These are phyloP conservation scores for Lutjanus argentimaculatus DNA, from an alignment of 2,797 vertebrate genomes.

Conservation along the genomic window DNA sequence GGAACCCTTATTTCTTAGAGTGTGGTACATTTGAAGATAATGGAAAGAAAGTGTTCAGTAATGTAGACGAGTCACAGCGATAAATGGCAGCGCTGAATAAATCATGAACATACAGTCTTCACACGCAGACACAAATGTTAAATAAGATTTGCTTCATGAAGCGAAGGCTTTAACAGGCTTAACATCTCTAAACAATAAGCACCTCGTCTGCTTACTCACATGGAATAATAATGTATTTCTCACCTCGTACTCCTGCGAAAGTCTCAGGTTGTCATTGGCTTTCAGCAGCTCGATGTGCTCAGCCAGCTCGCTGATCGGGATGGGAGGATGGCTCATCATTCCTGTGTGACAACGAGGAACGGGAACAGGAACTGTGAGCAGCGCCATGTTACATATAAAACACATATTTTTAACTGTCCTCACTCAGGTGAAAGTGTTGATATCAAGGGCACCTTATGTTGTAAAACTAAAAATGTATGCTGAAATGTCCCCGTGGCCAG, in stretches of 20 bases:
- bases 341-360: conserved; percentile 80
- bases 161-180: conserved; percentile 50
- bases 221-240: conserved; percentile 51
- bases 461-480: too few species aligned
- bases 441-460: too few species aligned
- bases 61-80: conserved; percentile 57
- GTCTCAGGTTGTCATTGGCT: conserved; percentile 98
- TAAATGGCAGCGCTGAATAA: conserved; percentile 74
- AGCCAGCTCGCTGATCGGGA: conserved; percentile 94
- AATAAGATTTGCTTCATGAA: conserved; percentile 66
- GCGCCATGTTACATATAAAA: too few species aligned
- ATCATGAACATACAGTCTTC: conserved; percentile 65
- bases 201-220: conserved; percentile 38
- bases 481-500: too few species aligned
- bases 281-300: conserved; percentile 98
- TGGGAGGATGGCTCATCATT: conserved; percentile 98
- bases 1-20: conserved; percentile 7
- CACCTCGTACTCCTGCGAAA: conserved; percentile 99
- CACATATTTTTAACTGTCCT: too few species aligned
- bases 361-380: too few species aligned
- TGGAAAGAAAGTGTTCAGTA: conserved; percentile 52
- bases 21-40: conserved; percentile 52
- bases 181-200: conserved; percentile 49
- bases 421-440: too few species aligned
- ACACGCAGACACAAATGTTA: conserved; percentile 58